A percentile compares a stretch with the other conserved stretches of the same genome.
Conservation (phyloP, 2,888 invertebrate species). For the Eupithecia subfuscata region DNA sequence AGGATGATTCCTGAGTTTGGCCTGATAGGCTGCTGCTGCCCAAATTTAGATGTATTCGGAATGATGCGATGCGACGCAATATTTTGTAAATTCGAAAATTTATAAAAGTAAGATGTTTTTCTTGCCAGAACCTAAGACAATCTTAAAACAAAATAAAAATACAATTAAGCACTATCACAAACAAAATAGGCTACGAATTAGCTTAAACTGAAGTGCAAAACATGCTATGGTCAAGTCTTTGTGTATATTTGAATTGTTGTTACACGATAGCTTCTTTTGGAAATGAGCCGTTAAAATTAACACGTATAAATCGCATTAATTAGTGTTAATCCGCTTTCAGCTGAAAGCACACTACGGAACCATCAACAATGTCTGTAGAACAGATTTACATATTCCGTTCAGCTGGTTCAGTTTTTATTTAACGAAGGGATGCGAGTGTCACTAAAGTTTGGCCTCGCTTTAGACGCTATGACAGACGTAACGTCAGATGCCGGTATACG, state of each 20-base stretch:
- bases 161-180: neutral
- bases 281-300: neutral
- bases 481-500: constrained; percentile 6
- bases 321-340: neutral
- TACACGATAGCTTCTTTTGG: neutral
- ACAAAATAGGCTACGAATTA: neutral
- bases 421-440: constrained; percentile 4
- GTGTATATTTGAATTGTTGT: no score
- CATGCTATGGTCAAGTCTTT: no score
- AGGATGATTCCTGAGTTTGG: no score
- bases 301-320: neutral
- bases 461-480: constrained; percentile 2
- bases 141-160: neutral
- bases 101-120: neutral
- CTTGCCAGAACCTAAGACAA: neutral
- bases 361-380: neutral
- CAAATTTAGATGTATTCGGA: neutral
- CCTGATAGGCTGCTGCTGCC: no score
- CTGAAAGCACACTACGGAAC: neutral
- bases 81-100: neutral
- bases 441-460: neutral
- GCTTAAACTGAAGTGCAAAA: no score
- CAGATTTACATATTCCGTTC: neutral
- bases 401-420: neutral
- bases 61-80: neutral